A percentile compares a stretch with the other conserved stretches of the same genome.
These are phyloP conservation scores for Elephas maximus DNA, from an alignment of 2,113 vertebrate species.

Conservation along the genomic window DNA sequence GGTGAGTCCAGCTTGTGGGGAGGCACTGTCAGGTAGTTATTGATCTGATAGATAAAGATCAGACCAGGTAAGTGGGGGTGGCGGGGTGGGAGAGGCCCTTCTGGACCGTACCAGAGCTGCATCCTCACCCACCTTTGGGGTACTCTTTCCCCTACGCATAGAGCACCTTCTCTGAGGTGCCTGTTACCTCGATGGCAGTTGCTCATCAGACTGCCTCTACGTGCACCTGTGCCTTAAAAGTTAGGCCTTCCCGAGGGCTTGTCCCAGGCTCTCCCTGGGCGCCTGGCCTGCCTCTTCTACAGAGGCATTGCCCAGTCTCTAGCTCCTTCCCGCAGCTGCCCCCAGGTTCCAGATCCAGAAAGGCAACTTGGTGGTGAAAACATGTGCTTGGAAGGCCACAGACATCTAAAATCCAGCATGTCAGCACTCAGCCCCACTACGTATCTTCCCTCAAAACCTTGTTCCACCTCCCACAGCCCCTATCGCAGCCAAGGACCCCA, in stretches of 20 bases:
- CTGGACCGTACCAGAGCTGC: fast-evolving
- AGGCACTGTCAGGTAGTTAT: conserved; percentile 96
- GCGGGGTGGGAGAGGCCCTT: not conserved
- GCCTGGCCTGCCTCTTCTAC: not conserved
- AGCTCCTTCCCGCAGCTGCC: not conserved
- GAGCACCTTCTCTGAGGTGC: too few relatives aligned
- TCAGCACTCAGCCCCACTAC: not conserved
- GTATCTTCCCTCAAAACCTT: not conserved
- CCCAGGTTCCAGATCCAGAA: not conserved
- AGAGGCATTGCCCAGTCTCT: not conserved
- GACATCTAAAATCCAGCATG: too few relatives aligned
- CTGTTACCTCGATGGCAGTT: fast-evolving
- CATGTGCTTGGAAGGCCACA: not conserved
- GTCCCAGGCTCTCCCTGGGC: not conserved
- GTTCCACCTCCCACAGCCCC: not conserved
- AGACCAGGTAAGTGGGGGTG: not conserved
- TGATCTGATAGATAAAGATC: conserved; percentile 87
- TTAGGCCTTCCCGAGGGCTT: not conserved
- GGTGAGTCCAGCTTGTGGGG: conserved; percentile 93
- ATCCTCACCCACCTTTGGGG: fast-evolving
- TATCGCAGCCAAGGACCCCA: not conserved
- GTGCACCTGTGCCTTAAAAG: not conserved
- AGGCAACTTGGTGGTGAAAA: not conserved
- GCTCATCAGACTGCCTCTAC: not conserved
- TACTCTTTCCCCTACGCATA: not conserved